phyloP scores from a whole-genome alignment of 2,113 vertebrate genomes.

The Elaphurus davidianus region DNA sequence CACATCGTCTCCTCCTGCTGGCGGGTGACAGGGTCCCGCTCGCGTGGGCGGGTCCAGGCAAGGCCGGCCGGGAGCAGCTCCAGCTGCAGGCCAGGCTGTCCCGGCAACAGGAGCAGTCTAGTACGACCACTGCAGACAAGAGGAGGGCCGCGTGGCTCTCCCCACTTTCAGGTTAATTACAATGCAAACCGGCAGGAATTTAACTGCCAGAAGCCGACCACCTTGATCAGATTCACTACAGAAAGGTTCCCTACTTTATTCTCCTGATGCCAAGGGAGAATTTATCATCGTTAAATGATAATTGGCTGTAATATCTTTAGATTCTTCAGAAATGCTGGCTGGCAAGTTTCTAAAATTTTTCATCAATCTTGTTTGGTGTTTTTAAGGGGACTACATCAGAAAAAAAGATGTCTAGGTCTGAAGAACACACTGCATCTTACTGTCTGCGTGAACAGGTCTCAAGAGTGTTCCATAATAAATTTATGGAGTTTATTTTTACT shows the following conservation, averaged over 20 bases:
- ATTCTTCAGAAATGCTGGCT: slow-evolving; percentile 76
- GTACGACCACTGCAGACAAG: background rate
- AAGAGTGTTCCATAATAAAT: slow-evolving; percentile 50
- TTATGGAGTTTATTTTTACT: background rate
- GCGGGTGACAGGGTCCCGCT: background rate
- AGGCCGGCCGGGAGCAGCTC: background rate
- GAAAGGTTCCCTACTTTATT: background rate
- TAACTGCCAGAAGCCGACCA: slow-evolving; percentile 44
- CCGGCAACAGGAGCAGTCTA: background rate
- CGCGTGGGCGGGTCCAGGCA: background rate
- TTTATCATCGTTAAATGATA: slow-evolving; percentile 77
- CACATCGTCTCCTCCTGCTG: background rate
- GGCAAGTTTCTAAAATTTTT: slow-evolving; percentile 67
- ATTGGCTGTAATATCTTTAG: slow-evolving; percentile 76
- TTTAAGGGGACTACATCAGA: slow-evolving; percentile 56
- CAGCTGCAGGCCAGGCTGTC: background rate
- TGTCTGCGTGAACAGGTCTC: background rate
- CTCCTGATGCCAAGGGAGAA: slow-evolving; percentile 50
- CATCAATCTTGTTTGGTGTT: slow-evolving; percentile 76
- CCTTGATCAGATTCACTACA: background rate
- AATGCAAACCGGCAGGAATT: slow-evolving; percentile 35
- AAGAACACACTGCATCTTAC: slow-evolving; percentile 25
- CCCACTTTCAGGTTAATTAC: slow-evolving; percentile 51
- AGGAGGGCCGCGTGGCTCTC: background rate
- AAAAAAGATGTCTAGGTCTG: slow-evolving; percentile 3